These are phyloP conservation scores for Alauda arvensis DNA, from an alignment of 2,797 vertebrate species.

Conservation along the genomic window DNA sequence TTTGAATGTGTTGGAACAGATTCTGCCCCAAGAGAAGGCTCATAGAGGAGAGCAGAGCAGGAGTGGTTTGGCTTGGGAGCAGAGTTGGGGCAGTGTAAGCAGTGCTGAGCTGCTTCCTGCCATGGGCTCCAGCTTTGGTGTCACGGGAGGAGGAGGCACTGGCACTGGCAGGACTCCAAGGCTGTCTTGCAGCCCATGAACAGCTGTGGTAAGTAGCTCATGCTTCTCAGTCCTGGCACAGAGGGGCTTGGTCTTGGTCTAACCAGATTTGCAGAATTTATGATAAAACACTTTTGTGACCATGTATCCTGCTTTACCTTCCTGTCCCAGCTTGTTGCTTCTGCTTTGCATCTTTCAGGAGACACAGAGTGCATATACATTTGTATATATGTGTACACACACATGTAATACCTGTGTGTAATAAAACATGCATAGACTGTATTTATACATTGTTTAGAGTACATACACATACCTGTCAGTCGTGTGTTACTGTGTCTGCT, in stretches of 20 bases:
- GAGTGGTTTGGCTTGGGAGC: constrained; percentile 2
- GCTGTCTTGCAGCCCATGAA: neutral
- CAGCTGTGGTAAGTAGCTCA: neutral
- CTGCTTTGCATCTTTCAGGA: neutral
- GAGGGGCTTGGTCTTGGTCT: neutral
- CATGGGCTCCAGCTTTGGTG: neutral
- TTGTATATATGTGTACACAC: neutral
- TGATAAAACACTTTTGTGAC: neutral
- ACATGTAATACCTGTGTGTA: fast-evolving
- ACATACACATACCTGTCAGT: fast-evolving
- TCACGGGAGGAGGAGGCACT: neutral
- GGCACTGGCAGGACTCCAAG: neutral
- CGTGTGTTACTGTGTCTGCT: neutral
- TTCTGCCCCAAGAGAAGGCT: constrained; percentile 4
- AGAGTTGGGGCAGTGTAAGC: neutral
- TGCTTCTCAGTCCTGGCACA: neutral
- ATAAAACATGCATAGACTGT: neutral
- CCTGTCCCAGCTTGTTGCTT: neutral
- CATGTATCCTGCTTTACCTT: neutral
- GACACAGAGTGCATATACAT: fast-evolving
- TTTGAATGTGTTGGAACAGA: constrained; percentile 52
- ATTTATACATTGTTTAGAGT: neutral
- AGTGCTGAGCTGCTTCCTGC: neutral
- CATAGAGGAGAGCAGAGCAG: constrained; percentile 18
- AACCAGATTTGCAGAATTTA: neutral